Base-by-base conservation (phyloP, 1,140 invertebrate species). In the Sitobion miscanthi region DNA sequence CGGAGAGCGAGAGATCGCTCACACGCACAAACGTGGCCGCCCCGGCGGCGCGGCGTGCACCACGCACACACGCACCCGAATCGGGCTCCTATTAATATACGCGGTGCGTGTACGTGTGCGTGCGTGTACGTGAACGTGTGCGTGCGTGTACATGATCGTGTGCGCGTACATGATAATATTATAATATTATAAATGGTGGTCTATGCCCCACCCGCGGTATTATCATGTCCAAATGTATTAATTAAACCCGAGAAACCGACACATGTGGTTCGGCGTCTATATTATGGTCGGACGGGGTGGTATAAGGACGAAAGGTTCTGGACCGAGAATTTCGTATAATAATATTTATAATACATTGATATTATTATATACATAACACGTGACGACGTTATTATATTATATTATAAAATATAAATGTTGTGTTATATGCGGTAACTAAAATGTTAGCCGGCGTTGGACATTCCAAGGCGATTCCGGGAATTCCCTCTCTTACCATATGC, bases 1-100 rank as follows among this genome's bases (percentile, higher is more conserved):
- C 38, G 8, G 35, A 45, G 17, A 42, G 82, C 82, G 82, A 42
- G 82, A 42, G 25, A 85, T 45, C 47, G 8, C n/a, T 23, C 49
- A 54, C 87, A 89, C 87, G 49, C 87, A 89, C 47, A 89, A 57
- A 89, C 49, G 49, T 89, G 49, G 35, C 49, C 88, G 88, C 49
- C 49, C 35, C 88, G 20, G 49, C 49, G 30, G 35, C 87, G 87
- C 87, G 87, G 20, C 52, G n/a, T 57, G 35, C 88, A 42, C 45
- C n/a, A 23, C 11, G 35, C 49, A 89, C 49, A 57, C 49, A 89
- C 87, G 35, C 87, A 54, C 49, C 47, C 87, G n/a, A 88, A 85
- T 38, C 83, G 83, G 38, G 85, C 9, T 45, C 85, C 85, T 86
- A 49, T 49, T 87, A 87, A 85, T 47, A 54, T 5, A 6, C 49